Evolutionary conservation across 2,888 invertebrate species (phyloP), one percentile per base, ranked within the genome.

Genomic region (Andrena praecox): DNA sequence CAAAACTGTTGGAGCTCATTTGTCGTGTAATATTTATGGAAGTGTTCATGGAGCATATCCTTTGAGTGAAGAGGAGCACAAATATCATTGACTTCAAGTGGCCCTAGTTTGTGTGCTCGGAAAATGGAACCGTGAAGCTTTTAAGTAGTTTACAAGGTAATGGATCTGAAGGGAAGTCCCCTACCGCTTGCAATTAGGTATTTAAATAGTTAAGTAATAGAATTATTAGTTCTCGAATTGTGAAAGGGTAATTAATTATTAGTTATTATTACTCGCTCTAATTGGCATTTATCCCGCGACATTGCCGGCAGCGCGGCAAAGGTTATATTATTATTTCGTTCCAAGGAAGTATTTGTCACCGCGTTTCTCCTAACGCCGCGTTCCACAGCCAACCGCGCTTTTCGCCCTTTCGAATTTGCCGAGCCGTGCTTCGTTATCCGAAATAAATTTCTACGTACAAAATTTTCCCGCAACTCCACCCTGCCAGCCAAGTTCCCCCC

Each of bases 371-470:
- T 16, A 35, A 35, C 50, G 50, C 7, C 31, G 42, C 8, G 27
- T 68, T 20, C 27, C 75, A 60, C 66, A 27, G 29, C 56, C 69
- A n/a, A 42, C 48, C n/a, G 5, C 54, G 70, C 54, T 60, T 10
- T 24, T 52, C 59, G 52, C 71, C 56, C 48, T 78, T 48, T 56
- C 71, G 52, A 79, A 80, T 80, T 79, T 80, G 71, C 72, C 80
- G 67, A 67, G 54, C 42, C 35, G n/a, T 20, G 54, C 71, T 59
- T 66, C 64, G 71, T 80, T 71, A 80, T 80, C 80, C 80, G 71
- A 80, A 80, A 80, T 80, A 80, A 78, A 80, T 80, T 78, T 80
- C 80, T 29, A 31, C 48, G 79, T 80, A 79, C 8, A 79, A 80
- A 80, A 80, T 72, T 67, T 71, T 67, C 29, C 64, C 3, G 35